Conservation (phyloP, 2,113 vertebrate genomes). For the Mobula birostris region DNA sequence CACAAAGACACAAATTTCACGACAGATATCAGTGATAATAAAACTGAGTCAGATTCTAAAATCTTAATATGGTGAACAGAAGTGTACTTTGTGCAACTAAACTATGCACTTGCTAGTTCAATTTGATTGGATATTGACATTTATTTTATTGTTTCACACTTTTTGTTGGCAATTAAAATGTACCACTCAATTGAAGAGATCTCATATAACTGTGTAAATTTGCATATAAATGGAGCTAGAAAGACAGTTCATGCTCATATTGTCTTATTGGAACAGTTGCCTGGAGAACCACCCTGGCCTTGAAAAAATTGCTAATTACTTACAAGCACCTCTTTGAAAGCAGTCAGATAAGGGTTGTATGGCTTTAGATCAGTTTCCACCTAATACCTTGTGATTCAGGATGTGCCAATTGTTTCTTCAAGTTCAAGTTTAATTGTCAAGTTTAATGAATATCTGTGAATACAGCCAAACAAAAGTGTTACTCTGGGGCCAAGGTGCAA, state of each 20-base stretch:
- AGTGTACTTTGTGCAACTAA: neutral
- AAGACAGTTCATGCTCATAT: neutral
- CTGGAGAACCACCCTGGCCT: neutral
- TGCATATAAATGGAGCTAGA: constrained; percentile 12
- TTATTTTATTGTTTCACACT: neutral
- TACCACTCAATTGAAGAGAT: neutral
- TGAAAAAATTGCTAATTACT: constrained; percentile 10
- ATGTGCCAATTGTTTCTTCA: neutral
- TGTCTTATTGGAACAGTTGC: constrained; percentile 8
- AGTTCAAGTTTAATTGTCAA: no score
- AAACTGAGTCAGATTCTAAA: no score
- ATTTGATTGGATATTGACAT: neutral
- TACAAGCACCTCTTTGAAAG: neutral
- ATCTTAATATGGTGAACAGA: neutral
- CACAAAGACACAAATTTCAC: no score
- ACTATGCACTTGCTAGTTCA: neutral
- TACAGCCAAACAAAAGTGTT: no score
- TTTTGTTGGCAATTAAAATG: constrained; percentile 15
- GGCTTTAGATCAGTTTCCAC: neutral
- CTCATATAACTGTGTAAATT: neutral
- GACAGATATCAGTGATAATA: no score
- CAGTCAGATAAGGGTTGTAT: no score
- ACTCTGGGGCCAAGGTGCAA: no score
- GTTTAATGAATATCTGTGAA: no score
- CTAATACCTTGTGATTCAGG: neutral